A percentile compares a stretch with the other conserved stretches of the same genome.
phyloP scores from a whole-genome alignment of 2,888 invertebrate genomes.

The Electrophaes corylata region DNA sequence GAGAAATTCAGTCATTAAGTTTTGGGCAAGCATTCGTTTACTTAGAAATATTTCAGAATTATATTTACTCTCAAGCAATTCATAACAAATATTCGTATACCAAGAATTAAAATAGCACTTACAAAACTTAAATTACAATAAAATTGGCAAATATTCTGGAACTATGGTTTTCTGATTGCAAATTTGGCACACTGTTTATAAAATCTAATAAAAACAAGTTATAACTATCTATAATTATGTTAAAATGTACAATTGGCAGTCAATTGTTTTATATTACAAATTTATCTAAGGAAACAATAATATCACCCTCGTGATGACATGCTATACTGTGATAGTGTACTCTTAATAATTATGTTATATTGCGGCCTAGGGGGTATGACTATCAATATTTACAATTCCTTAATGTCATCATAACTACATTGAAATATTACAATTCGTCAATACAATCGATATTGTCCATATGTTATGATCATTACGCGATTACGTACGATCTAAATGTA shows the following conservation, averaged over 20 bases:
- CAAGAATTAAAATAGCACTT: constrained; percentile 45
- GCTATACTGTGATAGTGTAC: constrained; percentile 70
- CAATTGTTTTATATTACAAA: constrained; percentile 73
- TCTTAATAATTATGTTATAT: constrained; percentile 40
- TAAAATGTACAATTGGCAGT: constrained; percentile 83
- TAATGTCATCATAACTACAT: constrained; percentile 66
- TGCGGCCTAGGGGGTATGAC: constrained; percentile 62
- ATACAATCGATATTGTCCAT: constrained; percentile 80
- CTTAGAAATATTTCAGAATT: constrained; percentile 58
- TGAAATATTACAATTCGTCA: constrained; percentile 73
- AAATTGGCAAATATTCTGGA: constrained; percentile 49
- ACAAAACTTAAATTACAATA: constrained; percentile 50
- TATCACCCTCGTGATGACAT: constrained; percentile 71
- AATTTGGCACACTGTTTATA: constrained; percentile 76
- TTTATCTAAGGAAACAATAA: constrained; percentile 74
- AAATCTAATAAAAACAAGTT: constrained; percentile 74
- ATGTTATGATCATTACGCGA: constrained; percentile 80
- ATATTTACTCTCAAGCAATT: constrained; percentile 41
- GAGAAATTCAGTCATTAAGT: constrained; percentile 71
- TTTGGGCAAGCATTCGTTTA: constrained; percentile 71
- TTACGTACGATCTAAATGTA: constrained; percentile 80
- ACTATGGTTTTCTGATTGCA: constrained; percentile 53
- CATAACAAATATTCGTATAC: constrained; percentile 39
- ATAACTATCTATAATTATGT: constrained; percentile 74
- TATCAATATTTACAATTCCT: constrained; percentile 76